phyloP scores from a whole-genome alignment of 2,888 invertebrate genomes.

The Dicycla oo region DNA sequence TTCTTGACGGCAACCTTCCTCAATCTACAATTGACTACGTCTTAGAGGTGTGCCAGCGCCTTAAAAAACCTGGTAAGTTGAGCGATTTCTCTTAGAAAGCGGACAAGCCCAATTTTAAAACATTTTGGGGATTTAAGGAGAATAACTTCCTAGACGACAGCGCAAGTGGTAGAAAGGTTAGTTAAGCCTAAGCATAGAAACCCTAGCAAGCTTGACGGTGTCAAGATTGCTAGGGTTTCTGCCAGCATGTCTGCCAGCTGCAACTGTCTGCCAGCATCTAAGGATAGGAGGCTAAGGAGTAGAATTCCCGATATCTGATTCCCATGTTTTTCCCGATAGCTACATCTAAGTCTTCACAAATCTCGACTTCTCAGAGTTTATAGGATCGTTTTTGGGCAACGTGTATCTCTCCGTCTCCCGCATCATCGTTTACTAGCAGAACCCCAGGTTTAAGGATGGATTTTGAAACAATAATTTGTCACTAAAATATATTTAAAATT shows the following conservation, averaged over 20 bases:
- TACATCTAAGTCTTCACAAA: not conserved
- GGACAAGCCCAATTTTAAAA: not conserved
- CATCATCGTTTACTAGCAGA: not conserved
- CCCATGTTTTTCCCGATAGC: not conserved
- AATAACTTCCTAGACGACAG: not conserved
- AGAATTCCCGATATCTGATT: not conserved
- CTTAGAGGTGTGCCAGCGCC: slow-evolving; percentile 90
- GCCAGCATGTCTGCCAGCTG: no score
- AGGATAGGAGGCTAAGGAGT: not conserved
- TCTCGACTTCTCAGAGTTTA: not conserved
- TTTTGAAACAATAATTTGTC: slow-evolving; percentile 40
- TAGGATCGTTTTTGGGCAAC: not conserved
- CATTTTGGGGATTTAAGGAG: no score
- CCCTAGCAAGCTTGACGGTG: not conserved
- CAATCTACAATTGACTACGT: slow-evolving; percentile 92
- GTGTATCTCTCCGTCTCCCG: not conserved
- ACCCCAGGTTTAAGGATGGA: not conserved
- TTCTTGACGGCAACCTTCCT: slow-evolving; percentile 96
- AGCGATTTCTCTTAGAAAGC: not conserved
- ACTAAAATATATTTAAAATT: slow-evolving; percentile 72
- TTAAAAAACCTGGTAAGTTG: slow-evolving; percentile 92
- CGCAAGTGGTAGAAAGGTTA: not conserved
- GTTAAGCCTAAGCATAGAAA: not conserved
- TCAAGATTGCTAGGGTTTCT: no score
- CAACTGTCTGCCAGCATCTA: no score